Evolutionary conservation across 2,113 vertebrate genomes (phyloP).

Genomic region (Petrocephalus zakoni): DNA sequence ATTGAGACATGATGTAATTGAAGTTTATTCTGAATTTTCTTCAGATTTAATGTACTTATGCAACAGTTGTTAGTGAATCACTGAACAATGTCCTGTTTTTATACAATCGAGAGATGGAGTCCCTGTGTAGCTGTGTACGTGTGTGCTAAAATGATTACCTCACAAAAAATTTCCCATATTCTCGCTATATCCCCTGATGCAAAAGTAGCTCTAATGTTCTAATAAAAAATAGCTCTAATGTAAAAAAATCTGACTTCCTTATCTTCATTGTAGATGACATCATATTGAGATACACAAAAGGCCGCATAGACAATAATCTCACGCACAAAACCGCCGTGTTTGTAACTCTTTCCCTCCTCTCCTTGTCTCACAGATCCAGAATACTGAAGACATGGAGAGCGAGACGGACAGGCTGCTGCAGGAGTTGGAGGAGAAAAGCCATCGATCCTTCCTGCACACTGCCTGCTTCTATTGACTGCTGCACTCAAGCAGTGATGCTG

Average conservation of each 20-base stretch:
- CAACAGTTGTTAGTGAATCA: background rate
- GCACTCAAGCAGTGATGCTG: background rate
- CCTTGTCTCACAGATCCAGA: constrained; percentile 75
- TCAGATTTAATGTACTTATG: background rate
- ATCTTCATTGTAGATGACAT: background rate
- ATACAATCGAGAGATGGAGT: background rate
- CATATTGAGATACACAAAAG: background rate
- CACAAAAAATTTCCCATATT: background rate
- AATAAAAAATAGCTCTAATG: background rate
- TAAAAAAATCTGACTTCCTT: background rate
- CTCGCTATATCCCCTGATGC: background rate
- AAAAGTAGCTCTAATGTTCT: background rate
- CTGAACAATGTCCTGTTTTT: constrained; percentile 3
- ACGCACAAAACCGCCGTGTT: constrained; percentile 65
- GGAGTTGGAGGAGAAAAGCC: constrained; percentile 97
- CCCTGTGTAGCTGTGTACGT: background rate
- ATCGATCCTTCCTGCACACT: constrained; percentile 89
- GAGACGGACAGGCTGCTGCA: constrained; percentile 96
- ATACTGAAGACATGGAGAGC: constrained; percentile 98
- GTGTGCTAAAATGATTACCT: background rate
- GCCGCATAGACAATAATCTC: background rate
- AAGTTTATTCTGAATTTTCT: background rate
- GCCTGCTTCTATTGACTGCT: constrained; percentile 92
- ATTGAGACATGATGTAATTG: background rate
- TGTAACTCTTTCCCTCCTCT: constrained; percentile 82